Conservation (phyloP, 2,797 vertebrate species). For the Protonibea diacanthus region DNA sequence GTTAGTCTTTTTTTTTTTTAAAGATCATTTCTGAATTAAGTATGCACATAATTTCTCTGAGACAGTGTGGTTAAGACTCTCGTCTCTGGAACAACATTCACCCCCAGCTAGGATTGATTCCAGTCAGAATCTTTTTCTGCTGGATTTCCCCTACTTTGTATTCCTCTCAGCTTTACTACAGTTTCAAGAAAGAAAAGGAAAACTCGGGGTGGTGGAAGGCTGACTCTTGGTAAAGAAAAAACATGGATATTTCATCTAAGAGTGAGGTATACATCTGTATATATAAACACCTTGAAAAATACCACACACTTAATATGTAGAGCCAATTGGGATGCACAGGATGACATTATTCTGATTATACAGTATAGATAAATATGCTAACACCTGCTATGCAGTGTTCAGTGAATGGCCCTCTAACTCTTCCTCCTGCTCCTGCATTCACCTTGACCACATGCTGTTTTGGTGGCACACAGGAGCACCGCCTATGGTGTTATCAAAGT, state of each 20-base stretch:
- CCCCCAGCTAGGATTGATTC: slow-evolving; percentile 74
- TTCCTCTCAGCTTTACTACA: slow-evolving; percentile 73
- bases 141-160: slow-evolving; percentile 74
- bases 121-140: slow-evolving; percentile 66
- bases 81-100: slow-evolving; percentile 67
- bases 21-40: slow-evolving; percentile 60
- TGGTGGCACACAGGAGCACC: slow-evolving; percentile 66
- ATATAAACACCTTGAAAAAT: slow-evolving; percentile 14
- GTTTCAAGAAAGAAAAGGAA: slow-evolving; percentile 65
- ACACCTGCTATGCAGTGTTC: slow-evolving; percentile 49
- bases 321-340: slow-evolving; percentile 18
- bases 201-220: slow-evolving; percentile 51
- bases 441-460: slow-evolving; percentile 80
- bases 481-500: slow-evolving; percentile 79
- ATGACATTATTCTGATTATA: slow-evolving; percentile 37
- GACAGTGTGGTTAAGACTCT: slow-evolving; percentile 58
- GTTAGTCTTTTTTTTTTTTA: slow-evolving; percentile 28
- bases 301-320: background rate
- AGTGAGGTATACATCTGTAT: background rate
- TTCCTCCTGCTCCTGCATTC: slow-evolving; percentile 61
- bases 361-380: slow-evolving; percentile 40
- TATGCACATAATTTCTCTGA: slow-evolving; percentile 70
- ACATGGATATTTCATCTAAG: slow-evolving; percentile 13
- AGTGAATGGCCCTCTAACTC: slow-evolving; percentile 50
- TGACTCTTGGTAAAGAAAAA: slow-evolving; percentile 14